Conservation (phyloP, 2,797 vertebrate species). For the Phoebastria nigripes region DNA sequence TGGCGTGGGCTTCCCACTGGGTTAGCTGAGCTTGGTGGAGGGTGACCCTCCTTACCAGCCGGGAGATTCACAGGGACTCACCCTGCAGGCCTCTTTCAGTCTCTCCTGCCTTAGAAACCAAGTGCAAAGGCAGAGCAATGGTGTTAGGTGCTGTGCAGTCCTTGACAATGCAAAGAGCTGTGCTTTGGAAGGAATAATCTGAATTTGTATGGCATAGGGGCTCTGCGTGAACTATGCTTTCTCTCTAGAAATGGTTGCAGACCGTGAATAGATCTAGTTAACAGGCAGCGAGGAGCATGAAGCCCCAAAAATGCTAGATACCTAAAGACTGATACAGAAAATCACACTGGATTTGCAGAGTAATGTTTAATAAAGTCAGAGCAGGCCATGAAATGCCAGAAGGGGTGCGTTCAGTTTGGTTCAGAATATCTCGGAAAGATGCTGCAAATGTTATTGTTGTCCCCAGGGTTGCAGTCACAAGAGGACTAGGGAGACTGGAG, state of each 20-base stretch:
- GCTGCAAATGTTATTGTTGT: constrained; percentile 48
- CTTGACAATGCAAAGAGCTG: neutral
- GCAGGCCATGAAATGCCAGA: neutral
- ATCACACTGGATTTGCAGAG: neutral
- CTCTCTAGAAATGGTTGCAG: neutral
- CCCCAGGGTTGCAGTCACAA: constrained; percentile 21
- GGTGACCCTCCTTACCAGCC: neutral
- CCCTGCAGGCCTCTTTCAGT: neutral
- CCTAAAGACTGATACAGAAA: neutral
- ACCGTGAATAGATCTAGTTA: neutral
- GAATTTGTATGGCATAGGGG: rapidly evolving
- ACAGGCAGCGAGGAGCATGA: neutral
- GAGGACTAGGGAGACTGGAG: constrained; percentile 4
- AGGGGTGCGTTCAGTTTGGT: neutral
- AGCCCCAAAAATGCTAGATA: neutral
- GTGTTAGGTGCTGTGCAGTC: neutral
- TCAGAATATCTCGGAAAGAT: constrained; percentile 8
- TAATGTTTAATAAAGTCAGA: constrained; percentile 14
- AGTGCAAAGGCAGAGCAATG: neutral
- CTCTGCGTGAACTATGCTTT: neutral
- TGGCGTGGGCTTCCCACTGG: neutral
- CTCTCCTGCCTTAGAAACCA: neutral
- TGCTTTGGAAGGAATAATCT: neutral
- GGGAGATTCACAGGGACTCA: rapidly evolving
- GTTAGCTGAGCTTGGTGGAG: neutral